Conservation (phyloP, 2,888 invertebrate species). For the Idaea aversata region DNA sequence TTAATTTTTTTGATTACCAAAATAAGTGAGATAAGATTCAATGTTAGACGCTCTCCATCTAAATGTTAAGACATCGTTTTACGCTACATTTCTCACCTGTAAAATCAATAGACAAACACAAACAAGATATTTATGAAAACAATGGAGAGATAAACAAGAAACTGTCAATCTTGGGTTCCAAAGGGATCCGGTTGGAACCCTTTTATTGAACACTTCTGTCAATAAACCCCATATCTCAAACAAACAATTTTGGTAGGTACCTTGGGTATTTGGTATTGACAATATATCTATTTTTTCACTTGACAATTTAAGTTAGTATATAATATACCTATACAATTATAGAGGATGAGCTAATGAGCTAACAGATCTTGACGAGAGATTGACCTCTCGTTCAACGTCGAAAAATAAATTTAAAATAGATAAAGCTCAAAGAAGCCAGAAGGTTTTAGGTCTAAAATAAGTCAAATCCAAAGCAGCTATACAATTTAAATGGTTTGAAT, state of each 20-base stretch:
- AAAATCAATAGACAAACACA: constrained; percentile 6
- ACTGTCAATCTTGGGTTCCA: constrained; percentile 1
- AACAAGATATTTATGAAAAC: background rate
- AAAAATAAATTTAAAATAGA: too few relatives aligned
- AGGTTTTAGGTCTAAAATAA: too few relatives aligned
- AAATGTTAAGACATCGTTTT: background rate
- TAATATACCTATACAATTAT: too few relatives aligned
- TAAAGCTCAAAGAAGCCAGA: too few relatives aligned
- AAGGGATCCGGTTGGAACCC: background rate
- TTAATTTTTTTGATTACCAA: background rate
- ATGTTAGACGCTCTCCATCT: background rate
- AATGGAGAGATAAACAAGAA: constrained; percentile 1
- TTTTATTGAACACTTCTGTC: constrained; percentile 1
- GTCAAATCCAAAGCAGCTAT: too few relatives aligned
- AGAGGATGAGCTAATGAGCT: too few relatives aligned
- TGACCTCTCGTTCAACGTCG: too few relatives aligned
- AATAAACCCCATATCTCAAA: background rate
- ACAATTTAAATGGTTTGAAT: too few relatives aligned
- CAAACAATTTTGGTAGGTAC: background rate
- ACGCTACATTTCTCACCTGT: background rate
- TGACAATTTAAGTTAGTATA: background rate
- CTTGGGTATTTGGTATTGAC: background rate
- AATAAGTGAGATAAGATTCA: background rate
- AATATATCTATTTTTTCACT: background rate
- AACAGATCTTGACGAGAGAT: too few relatives aligned